Base-by-base conservation (phyloP, 1,140 invertebrate genomes). In the Drosophila aff. region DNA sequence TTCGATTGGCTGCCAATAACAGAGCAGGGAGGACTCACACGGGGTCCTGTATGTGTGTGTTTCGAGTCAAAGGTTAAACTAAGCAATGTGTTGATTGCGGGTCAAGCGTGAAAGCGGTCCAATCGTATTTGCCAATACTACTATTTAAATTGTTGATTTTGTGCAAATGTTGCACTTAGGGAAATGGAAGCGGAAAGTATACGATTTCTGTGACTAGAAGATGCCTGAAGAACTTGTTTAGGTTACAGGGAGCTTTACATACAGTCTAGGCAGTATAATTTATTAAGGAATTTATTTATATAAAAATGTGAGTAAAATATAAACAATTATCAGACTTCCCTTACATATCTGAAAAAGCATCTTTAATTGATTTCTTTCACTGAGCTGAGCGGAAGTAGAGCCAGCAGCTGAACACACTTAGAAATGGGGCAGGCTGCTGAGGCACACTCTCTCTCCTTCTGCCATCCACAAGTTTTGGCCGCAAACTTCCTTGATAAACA, bases 1-100 rank as follows among this genome's bases (percentile, higher is more conserved):
- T 67, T 84, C 76, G 73, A 83, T 84, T 84, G 81, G 76, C 81
- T 84, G 81, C 76, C 76, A 84, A 84, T 83, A 80, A 67, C 71
- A 79, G 76, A 60, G 71, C 60, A n/a, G 40, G 46, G 53, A 55
- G 67, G 59, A 63, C 41, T 46, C 64, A 7, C 31, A 36, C n/a
- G 7, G 49, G 9, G 10, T 21, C 11, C 21, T 64, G 59, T 55
- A 28, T 38, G 28, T 41, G 23, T 53, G 33, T 64, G 21, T 44
- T 43, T 8, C 2, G 18, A 52, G 80, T 69, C 61, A 82, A 76
- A 82, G 81, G 69, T 79, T 68, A 69, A 73, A 43, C 69, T 44
- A 40, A 46, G 53, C 57, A 83, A 69, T 83, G 69, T 67, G 60
- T 67, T 81, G 78, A 72, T 68, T 81, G 64, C 60, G 67, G 84